Evolutionary conservation across 1,140 invertebrate species (phyloP), one percentile per base, ranked within the genome.

Genomic region (Trichoplusia ni): DNA sequence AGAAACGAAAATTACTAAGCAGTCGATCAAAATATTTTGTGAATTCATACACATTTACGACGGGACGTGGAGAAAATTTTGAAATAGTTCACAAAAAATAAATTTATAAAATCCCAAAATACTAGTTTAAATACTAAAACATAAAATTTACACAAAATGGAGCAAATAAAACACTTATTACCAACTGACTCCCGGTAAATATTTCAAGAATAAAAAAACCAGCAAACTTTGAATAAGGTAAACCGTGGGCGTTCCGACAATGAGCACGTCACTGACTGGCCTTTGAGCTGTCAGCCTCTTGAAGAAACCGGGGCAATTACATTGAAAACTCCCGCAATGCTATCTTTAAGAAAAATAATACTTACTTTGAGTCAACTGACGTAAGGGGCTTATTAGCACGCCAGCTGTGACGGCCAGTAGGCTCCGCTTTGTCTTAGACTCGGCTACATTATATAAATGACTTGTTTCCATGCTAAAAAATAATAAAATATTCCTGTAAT

Each of bases 231-330:
- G 75, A 82, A 82, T 82, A 78, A 81, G 71, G 73, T 86, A 83
- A 85, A 85, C 73, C 76, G 78, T 89, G 79, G 81, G 86, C 79
- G 83, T 82, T 75, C 81, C 74, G 80, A 89, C 84, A 89, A 89
- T 88, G 81, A 85, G 86, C 72, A 76, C 77, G 85, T 87, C 86
- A 87, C 69, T 53, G 76, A 64, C 69, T 74, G 80, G 70, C 84
- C 84, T 89, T 89, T 89, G 84, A 89, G 80, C 82, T 89, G 84
- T 89, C 86, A 88, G 76, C 29, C 74, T 64, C 77, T 84, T 86
- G 83, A 89, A 89, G 85, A 72, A 85, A 87, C 76, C 79, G 79
- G 84, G 86, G 86, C 84, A 89, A 88, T 89, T 88, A 87, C 81
- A 87, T 87, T 86, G 83, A 89, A 89, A 89, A 82, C 84, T 79